These are phyloP conservation scores for Rhineura floridana DNA, from an alignment of 2,113 vertebrate genomes.

Conservation along the genomic window DNA sequence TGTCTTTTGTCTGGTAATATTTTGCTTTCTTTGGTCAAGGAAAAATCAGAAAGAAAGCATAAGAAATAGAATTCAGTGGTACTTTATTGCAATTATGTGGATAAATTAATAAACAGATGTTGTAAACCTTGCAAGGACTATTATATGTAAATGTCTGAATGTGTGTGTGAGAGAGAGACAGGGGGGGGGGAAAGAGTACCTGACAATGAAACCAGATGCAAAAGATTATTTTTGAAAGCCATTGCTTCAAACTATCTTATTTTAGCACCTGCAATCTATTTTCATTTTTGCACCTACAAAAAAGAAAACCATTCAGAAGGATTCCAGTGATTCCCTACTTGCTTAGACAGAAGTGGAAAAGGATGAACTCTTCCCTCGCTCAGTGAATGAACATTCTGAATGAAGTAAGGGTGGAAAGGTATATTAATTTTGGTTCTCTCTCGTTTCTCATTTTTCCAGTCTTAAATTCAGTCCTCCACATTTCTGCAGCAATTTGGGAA, in stretches of 20 bases:
- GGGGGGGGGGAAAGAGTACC: too few species aligned
- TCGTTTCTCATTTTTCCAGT: too few species aligned
- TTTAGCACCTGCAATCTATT: background rate
- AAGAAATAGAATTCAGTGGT: background rate
- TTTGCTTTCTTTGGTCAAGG: constrained; percentile 3
- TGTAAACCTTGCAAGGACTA: background rate
- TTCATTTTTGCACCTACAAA: background rate
- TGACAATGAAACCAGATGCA: background rate
- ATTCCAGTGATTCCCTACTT: background rate
- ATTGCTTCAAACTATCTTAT: background rate
- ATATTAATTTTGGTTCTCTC: too few species aligned
- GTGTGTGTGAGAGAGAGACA: too few species aligned
- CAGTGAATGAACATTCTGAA: background rate
- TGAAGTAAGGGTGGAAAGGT: too few species aligned
- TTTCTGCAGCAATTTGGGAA: too few species aligned
- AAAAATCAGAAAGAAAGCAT: constrained; percentile 27
- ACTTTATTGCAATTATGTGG: constrained; percentile 4
- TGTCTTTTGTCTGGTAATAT: constrained; percentile 10
- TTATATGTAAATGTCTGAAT: background rate
- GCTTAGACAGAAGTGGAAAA: background rate
- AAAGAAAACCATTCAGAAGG: background rate
- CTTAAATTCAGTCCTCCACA: too few species aligned
- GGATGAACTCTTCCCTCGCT: background rate
- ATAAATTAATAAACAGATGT: background rate
- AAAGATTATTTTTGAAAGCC: background rate